A percentile compares a stretch with the other conserved stretches of the same genome.
Conservation (phyloP, 2,888 invertebrate genomes). For the Macaria liturata region DNA sequence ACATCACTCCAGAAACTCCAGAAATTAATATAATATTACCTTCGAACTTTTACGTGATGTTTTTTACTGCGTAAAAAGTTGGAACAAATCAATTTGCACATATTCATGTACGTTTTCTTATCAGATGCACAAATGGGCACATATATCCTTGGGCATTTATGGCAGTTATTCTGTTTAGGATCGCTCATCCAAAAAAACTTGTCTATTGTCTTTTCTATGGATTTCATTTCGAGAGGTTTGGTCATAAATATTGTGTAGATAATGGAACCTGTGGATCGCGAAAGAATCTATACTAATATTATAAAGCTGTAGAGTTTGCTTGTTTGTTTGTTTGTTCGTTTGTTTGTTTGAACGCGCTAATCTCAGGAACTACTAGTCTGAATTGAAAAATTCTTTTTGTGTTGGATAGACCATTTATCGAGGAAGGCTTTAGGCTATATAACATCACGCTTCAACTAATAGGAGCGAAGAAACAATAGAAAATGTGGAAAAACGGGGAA, state of each 20-base stretch:
- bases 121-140: conserved; percentile 19
- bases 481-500: too few species aligned
- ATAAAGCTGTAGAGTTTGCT: too few species aligned
- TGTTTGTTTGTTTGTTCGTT: too few species aligned
- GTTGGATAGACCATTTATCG: too few species aligned
- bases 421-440: too few species aligned
- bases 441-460: too few species aligned
- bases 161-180: neutral
- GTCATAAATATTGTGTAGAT: neutral
- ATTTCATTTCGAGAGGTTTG: neutral
- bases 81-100: conserved; percentile 21
- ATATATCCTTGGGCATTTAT: conserved; percentile 15
- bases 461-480: too few species aligned
- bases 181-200: neutral
- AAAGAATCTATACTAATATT: too few species aligned
- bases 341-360: too few species aligned
- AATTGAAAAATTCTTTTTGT: too few species aligned
- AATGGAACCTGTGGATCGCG: neutral
- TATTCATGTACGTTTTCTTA: conserved; percentile 16
- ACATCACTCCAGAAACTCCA: too few species aligned
- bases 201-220: neutral
- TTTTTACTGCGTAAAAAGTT: neutral
- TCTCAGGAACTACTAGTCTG: too few species aligned
- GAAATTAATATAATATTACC: neutral
- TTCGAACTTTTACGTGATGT: neutral